Evolutionary conservation across 2,888 invertebrate species (phyloP).

Genomic region (Embidobia sp.): DNA sequence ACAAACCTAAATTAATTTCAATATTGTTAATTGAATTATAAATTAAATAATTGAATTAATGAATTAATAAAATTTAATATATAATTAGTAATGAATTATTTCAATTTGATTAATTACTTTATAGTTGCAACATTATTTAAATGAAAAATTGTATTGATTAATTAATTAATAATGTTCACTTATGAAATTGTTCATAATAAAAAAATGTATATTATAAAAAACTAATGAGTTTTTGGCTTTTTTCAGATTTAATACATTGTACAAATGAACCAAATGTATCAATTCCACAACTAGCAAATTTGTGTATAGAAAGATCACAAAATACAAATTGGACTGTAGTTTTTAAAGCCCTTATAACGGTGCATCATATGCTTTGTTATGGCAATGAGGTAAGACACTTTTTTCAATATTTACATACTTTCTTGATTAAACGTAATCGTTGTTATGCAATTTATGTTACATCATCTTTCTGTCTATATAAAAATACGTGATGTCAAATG

Average conservation of each 20-base stretch:
- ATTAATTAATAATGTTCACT: no score
- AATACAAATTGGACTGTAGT: conserved; percentile 99
- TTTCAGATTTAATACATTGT: conserved; percentile 99
- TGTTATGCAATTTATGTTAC: conserved; percentile 6
- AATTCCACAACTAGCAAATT: conserved; percentile 99
- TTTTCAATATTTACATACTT: not conserved
- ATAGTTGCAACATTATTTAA: no score
- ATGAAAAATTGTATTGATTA: no score
- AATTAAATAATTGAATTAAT: no score
- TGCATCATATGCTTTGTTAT: conserved; percentile 99
- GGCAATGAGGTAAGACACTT: conserved; percentile 95
- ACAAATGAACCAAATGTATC: conserved; percentile 99
- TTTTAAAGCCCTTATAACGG: conserved; percentile 98
- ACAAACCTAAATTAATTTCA: no score
- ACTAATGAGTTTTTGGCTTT: conserved; percentile 59
- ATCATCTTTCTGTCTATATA: not conserved
- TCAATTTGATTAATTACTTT: no score
- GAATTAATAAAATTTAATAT: no score
- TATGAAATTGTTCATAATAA: no score
- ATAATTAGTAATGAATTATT: no score
- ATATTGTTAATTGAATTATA: no score
- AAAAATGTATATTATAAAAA: no score
- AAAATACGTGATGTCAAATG: no score
- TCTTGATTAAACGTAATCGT: not conserved
- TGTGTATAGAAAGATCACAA: conserved; percentile 98